These are phyloP conservation scores for Phrynosoma blainvillii DNA, from an alignment of 2,113 vertebrate species.

Conservation along the genomic window DNA sequence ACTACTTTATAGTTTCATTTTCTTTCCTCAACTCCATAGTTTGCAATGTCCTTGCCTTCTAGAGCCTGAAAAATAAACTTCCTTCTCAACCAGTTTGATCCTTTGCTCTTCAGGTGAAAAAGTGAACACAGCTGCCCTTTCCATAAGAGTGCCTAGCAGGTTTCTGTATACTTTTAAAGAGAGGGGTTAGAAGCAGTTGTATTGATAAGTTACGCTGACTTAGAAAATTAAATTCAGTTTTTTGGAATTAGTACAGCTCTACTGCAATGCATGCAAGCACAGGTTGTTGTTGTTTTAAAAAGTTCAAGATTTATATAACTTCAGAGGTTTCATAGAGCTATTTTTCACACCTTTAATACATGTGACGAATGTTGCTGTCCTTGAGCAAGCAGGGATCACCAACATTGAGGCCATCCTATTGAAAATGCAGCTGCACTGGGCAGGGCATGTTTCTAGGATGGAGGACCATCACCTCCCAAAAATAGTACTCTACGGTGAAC, in stretches of 20 bases:
- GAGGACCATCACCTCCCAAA: too few relatives aligned
- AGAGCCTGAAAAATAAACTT: slow-evolving; percentile 48
- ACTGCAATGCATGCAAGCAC: not conserved
- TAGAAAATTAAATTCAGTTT: accelerated
- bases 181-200: not conserved
- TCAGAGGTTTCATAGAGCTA: not conserved
- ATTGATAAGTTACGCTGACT: too few relatives aligned
- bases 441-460: too few relatives aligned
- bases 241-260: slow-evolving; percentile 13
- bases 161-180: slow-evolving; percentile 16
- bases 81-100: slow-evolving; percentile 50
- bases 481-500: too few relatives aligned
- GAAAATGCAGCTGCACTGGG: too few relatives aligned
- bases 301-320: not conserved
- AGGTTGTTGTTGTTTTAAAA: not conserved
- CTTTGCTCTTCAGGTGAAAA: slow-evolving; percentile 25
- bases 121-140: not conserved
- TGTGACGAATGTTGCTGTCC: too few relatives aligned
- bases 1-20: slow-evolving; percentile 76
- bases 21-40: slow-evolving; percentile 49
- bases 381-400: too few relatives aligned
- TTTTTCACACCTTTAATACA: not conserved
- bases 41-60: slow-evolving; percentile 67
- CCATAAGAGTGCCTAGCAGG: not conserved
- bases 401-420: too few relatives aligned